Evolutionary conservation across 2,797 vertebrate species (phyloP), one percentile per base, ranked within the genome.

Genomic region (Trachurus trachurus): DNA sequence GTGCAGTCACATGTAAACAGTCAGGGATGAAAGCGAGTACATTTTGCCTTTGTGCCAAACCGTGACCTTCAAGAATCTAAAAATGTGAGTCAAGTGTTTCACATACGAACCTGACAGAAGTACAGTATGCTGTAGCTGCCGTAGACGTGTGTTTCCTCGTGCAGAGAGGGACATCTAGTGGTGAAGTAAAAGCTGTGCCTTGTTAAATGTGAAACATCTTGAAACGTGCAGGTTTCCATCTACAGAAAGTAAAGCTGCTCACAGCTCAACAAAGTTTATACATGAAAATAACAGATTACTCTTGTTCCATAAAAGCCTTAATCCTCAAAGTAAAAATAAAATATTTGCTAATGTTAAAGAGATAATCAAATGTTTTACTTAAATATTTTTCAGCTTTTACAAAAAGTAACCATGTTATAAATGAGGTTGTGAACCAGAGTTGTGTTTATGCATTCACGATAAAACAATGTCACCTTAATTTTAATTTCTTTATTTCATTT

Each of bases 151-250:
- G 11, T 5, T 68, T 10, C 17, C 21, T 40, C 10, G 2, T 69
- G 15, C 65, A 63, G 1, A 0, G 12, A 65, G 63, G 2, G 80
- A 80, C 87, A 80, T 82, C 83, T 87, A 63, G 83, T 87, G 88
- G 81, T 66, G 40, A 47, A 1, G 9, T 12, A 31, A 42, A 52
- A n/a, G 31, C 5, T 22, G 29, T 73, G 65, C 19, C 5, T 17
- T 61, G 11, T 64, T 3, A 57, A 47, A 50, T 39, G 13, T 50
- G 2, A 26, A 40, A 19, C 37, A 42, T 22, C 2, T 39, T 31
- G 45, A 59, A 59, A 31, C 21, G 9, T 11, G 19, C 40, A n/a
- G 7, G 9, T 60, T 45, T 54, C 15, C 29, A 61, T 49, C 2
- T 5, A 39, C 37, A 53, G n/a, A 60, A 40, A 17, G 1, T 3